Percentiles rank a stretch among this genome's conserved stretches.
Conservation (phyloP, 1,140 invertebrate genomes). For the Pogonognathellus flavescens region DNA sequence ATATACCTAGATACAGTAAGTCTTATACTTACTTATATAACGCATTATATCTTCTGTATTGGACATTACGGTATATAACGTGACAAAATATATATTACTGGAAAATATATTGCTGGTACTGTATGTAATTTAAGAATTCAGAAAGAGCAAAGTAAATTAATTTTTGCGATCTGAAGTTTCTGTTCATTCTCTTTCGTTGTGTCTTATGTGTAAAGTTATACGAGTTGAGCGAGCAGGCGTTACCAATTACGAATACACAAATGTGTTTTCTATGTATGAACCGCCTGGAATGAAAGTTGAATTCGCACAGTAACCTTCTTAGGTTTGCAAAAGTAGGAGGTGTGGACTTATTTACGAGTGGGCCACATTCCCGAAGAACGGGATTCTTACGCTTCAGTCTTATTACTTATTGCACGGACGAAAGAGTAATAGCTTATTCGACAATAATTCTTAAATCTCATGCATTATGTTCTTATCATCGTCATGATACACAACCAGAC, state of each 20-base stretch:
- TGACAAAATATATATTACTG: no score
- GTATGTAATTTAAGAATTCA: not conserved
- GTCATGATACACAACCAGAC: no score
- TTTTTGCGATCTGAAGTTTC: not conserved
- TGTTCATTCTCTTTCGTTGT: not conserved
- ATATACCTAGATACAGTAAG: no score
- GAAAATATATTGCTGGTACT: no score
- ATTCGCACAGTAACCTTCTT: not conserved
- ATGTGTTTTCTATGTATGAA: not conserved
- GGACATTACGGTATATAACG: no score
- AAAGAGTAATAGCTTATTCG: constrained; percentile 3
- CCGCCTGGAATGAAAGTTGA: not conserved
- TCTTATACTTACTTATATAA: no score
- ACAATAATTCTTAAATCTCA: not conserved
- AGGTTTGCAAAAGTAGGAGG: constrained; percentile 4
- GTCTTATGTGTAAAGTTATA: not conserved
- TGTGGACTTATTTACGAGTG: not conserved
- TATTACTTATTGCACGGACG: constrained; percentile 16
- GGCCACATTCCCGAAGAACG: not conserved
- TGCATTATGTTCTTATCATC: not conserved
- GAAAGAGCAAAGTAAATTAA: not conserved
- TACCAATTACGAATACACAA: no score
- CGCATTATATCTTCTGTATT: no score
- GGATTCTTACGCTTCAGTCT: not conserved
- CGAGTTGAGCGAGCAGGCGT: not conserved